Conservation (phyloP, 2,113 vertebrate genomes). For the Acrocephalus kingi region DNA sequence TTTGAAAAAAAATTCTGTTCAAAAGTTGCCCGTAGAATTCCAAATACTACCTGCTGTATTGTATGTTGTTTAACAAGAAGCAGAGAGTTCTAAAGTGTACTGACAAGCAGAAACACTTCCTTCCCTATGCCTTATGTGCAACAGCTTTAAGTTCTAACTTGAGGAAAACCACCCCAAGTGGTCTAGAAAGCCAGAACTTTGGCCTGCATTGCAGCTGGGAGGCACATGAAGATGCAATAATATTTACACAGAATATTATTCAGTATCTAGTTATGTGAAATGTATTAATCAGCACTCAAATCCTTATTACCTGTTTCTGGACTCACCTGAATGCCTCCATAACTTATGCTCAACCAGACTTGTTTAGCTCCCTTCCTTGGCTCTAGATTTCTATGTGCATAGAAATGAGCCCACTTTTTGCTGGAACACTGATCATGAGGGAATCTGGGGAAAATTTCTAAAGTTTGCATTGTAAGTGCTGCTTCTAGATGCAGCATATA, state of each 20-base stretch:
- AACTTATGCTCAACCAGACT: not conserved
- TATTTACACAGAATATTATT: not conserved
- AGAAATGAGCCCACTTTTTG: not conserved
- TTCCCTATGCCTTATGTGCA: not conserved
- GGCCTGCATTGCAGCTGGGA: not conserved
- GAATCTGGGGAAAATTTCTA: not conserved
- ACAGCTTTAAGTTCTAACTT: not conserved
- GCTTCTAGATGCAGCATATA: not conserved
- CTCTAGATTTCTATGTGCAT: not conserved
- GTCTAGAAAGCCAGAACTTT: not conserved
- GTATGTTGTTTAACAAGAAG: not conserved
- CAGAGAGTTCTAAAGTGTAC: not conserved
- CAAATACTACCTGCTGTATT: not conserved
- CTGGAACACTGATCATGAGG: not conserved
- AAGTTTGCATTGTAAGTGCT: not conserved
- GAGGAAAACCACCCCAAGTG: not conserved
- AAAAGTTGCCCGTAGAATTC: not conserved
- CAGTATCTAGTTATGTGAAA: not conserved
- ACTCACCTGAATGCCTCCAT: not conserved
- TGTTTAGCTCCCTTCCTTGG: not conserved
- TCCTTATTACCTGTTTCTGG: not conserved
- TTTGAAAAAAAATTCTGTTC: not conserved
- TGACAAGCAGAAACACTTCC: not conserved
- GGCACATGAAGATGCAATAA: not conserved
- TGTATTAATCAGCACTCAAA: not conserved